phyloP scores from a whole-genome alignment of 2,888 invertebrate species.

The Sinohyriopsis cumingii region DNA sequence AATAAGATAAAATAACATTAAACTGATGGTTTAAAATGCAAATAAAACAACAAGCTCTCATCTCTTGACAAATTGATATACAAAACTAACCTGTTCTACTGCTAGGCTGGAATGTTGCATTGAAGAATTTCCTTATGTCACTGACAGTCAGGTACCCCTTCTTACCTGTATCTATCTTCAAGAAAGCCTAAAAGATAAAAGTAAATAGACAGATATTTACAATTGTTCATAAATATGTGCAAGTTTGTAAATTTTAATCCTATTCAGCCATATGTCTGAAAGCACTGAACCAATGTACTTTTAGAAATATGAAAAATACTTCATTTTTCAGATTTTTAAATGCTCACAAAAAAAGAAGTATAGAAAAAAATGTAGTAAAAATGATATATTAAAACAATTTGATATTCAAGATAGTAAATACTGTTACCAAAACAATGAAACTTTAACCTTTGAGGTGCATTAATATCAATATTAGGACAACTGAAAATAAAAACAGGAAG shows the following conservation, averaged over 20 bases:
- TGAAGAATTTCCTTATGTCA: conserved; percentile 69
- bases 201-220: not conserved
- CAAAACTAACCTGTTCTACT: conserved; percentile 13
- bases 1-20: no score
- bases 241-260: not conserved
- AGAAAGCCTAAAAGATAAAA: conserved; percentile 59
- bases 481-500: no score
- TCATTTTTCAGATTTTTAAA: not conserved
- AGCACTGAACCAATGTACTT: not conserved
- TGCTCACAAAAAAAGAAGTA: no score
- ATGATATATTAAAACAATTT: no score
- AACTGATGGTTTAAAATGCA: no score
- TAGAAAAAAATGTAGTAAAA: no score
- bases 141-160: conserved; percentile 58
- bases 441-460: no score
- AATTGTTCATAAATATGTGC: not conserved
- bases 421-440: no score
- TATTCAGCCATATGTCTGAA: not conserved
- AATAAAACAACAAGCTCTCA: no score
- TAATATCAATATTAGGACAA: no score
- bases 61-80: no score
- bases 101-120: conserved; percentile 47
- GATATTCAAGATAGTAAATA: no score
- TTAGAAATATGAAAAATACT: not conserved
- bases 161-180: conserved; percentile 64